phyloP scores from a whole-genome alignment of 2,888 invertebrate genomes.

The Serrognathus titanus region DNA sequence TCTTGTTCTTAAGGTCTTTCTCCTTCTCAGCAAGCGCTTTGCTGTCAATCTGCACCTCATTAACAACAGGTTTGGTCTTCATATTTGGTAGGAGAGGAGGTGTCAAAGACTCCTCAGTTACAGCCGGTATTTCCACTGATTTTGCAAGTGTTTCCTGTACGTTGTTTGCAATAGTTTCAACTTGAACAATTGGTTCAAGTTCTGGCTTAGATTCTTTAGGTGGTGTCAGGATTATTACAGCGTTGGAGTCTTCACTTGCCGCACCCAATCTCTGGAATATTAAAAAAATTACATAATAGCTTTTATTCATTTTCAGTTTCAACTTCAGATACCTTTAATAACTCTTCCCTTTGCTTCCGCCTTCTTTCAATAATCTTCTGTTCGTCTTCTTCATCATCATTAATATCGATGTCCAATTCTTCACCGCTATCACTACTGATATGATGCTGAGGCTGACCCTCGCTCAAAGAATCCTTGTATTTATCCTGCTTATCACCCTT shows the following conservation, averaged over 20 bases:
- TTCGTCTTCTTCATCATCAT: slow-evolving; percentile 86
- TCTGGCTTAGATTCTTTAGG: slow-evolving; percentile 40
- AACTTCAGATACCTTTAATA: slow-evolving; percentile 67
- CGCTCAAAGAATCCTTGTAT: slow-evolving; percentile 70
- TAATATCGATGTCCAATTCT: slow-evolving; percentile 71
- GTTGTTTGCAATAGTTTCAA: slow-evolving; percentile 7
- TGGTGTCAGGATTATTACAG: slow-evolving; percentile 37
- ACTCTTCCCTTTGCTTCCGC: slow-evolving; percentile 81
- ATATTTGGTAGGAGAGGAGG: slow-evolving; percentile 46
- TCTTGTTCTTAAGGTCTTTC: slow-evolving; percentile 43
- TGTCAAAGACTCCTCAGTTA: slow-evolving; percentile 43
- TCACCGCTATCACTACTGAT: slow-evolving; percentile 70
- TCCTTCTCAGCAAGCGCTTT: slow-evolving; percentile 3
- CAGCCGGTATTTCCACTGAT: slow-evolving; percentile 17
- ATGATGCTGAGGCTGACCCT: slow-evolving; percentile 70
- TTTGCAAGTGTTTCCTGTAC: slow-evolving; percentile 10
- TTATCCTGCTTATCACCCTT: slow-evolving; percentile 52
- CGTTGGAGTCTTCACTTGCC: slow-evolving; percentile 57
- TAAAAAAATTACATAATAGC: not conserved
- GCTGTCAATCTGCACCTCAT: slow-evolving; percentile 10
- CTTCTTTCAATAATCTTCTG: slow-evolving; percentile 88
- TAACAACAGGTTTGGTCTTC: slow-evolving; percentile 34
- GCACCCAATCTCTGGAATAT: slow-evolving; percentile 37
- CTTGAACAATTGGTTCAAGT: slow-evolving; percentile 22
- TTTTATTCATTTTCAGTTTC: not conserved